Conservation (phyloP, 37 sponge, comb jelly and placozoan species). For the Halisarca cf. caerulea region DNA sequence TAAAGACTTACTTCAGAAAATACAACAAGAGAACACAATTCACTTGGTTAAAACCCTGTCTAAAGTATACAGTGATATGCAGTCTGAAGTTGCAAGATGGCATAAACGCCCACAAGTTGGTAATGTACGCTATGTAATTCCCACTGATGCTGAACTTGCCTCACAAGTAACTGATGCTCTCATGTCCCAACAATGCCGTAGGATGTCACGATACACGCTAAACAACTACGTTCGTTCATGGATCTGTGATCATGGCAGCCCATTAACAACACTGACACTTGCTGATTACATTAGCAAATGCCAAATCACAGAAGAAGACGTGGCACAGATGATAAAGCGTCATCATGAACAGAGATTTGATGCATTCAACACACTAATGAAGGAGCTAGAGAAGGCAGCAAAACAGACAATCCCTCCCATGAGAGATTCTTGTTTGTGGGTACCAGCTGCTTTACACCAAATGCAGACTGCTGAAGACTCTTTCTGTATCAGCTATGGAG, state of each 20-base stretch:
- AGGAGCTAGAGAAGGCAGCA: background rate
- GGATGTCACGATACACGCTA: background rate
- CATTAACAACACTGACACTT: background rate
- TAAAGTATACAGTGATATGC: background rate
- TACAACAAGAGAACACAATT: background rate
- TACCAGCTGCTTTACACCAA: constrained; percentile 55
- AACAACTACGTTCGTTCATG: constrained; percentile 4
- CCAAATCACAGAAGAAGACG: constrained; percentile 1
- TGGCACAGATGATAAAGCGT: background rate
- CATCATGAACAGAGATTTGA: background rate
- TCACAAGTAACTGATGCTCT: constrained; percentile 10
- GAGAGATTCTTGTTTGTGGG: constrained; percentile 49
- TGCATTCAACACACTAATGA: background rate
- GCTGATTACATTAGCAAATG: background rate
- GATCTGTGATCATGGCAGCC: background rate
- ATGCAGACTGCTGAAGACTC: background rate
- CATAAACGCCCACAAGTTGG: background rate
- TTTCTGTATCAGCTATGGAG: constrained; percentile 51
- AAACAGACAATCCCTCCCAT: background rate
- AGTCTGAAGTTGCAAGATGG: background rate
- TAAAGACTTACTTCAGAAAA: background rate
- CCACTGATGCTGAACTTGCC: background rate
- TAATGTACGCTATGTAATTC: background rate
- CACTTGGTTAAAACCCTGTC: background rate
- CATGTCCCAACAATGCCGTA: background rate